Base-by-base conservation (phyloP, 2,888 invertebrate genomes). In the Tachina lurida region DNA sequence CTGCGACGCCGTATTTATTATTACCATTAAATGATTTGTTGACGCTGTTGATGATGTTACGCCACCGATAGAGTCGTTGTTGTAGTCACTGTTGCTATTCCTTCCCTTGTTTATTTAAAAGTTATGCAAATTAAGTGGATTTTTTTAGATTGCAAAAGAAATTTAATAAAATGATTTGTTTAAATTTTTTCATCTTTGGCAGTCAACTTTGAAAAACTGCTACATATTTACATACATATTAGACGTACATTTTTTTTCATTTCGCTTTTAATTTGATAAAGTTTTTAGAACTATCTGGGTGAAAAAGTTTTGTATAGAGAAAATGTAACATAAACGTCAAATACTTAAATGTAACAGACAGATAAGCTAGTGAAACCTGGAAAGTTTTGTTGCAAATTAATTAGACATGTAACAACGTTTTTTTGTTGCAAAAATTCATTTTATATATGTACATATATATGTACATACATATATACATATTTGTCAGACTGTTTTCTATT, bases 11-110 rank as follows among this genome's bases (percentile, higher is more conserved):
- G 65, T 62, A 74, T 63, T 71, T 62, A 74, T 63, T 71, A 74
- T 79, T 63, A 65, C 52, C 49, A 65, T 65, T 75, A 71, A 84
- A 84, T 75, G 75, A 75, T 65, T 75, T 79, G n/a, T n/a, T n/a
- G n/a, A n/a, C n/a, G n/a, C n/a, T n/a, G n/a, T 71, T 84, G 78
- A 84, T 60, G 67, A 71, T 67, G 67, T 68, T 73, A 2, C 52
- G 74, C 62, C 62, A 63, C 41, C n/a, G 12, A 22, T 43, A 43
- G 10, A n/a, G 41, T 19, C 12, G 17, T 45, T 63, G 54, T 49
- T 45, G 54, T 63, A 8, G 15, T n/a, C 41, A 9, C 10, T 52
- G 47, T 49, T 58, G 5, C n/a, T 45, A 10, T 5, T 63, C 15
- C 54, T 31, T 12, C 43, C 10, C 39, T 45, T 67, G 67, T 67